Percentiles rank a stretch among this genome's conserved stretches.
These are phyloP conservation scores for Platycheirus rosarum DNA, from an alignment of 2,888 invertebrate species.

Conservation along the genomic window DNA sequence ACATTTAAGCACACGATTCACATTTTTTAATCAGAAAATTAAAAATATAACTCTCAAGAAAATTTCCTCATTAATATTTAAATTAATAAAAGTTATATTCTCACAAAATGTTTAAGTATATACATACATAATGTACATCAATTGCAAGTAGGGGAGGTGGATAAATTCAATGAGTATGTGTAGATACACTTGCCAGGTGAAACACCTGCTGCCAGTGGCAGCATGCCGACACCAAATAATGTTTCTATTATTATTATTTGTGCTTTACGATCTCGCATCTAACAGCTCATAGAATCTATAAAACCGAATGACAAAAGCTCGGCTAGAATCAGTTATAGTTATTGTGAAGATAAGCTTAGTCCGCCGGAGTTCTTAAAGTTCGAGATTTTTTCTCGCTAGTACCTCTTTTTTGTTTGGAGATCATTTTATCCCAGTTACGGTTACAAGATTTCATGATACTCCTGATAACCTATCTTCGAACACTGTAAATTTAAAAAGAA, in stretches of 20 bases:
- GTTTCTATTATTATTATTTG: neutral
- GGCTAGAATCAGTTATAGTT: constrained; percentile 63
- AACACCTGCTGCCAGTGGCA: constrained; percentile 31
- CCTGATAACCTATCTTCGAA: no score
- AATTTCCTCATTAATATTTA: no score
- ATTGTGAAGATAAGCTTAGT: constrained; percentile 56
- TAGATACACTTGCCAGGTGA: neutral
- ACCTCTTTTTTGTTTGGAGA: neutral
- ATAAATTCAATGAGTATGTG: no score
- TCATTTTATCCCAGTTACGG: neutral
- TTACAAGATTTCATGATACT: no score
- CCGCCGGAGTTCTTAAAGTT: constrained; percentile 26
- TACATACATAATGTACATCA: no score
- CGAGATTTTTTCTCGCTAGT: neutral
- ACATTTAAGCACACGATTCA: no score
- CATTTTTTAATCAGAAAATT: no score
- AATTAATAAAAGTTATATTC: no score
- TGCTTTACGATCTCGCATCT: constrained; percentile 31
- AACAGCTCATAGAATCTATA: constrained; percentile 53
- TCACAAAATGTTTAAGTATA: no score
- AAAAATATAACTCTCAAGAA: no score
- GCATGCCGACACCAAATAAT: constrained; percentile 9
- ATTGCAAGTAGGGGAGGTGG: no score
- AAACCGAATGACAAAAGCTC: constrained; percentile 62
- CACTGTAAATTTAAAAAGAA: no score